Evolutionary conservation across 2,888 invertebrate genomes (phyloP).

Genomic region (Torymus tubicola): DNA sequence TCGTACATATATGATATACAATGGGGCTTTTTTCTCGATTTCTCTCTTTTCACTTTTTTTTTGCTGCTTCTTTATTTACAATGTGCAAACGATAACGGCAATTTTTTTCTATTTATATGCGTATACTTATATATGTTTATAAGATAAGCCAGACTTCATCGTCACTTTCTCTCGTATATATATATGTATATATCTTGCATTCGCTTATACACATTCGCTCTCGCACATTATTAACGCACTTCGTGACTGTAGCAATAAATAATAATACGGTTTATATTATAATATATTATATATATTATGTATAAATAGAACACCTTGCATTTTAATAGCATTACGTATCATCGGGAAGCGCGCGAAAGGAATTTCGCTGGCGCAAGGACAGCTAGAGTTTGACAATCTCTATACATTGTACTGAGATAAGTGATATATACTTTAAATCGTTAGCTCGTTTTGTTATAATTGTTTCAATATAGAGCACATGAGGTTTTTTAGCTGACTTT

Average conservation of each 20-base stretch:
- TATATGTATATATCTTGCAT: too few relatives aligned
- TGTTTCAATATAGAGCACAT: too few relatives aligned
- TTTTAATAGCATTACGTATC: neutral
- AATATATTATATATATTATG: neutral
- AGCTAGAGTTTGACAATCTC: neutral
- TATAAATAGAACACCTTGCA: slow-evolving; percentile 37
- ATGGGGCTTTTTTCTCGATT: too few relatives aligned
- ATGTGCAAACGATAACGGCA: neutral
- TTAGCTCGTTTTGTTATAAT: too few relatives aligned
- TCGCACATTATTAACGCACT: too few relatives aligned
- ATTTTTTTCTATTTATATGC: too few relatives aligned
- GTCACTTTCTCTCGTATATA: too few relatives aligned
- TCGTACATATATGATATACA: too few relatives aligned
- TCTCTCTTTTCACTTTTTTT: too few relatives aligned
- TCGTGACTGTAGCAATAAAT: slow-evolving; percentile 28
- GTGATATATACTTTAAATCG: neutral
- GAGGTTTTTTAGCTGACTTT: neutral
- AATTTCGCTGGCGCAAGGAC: slow-evolving; percentile 13
- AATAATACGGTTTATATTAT: slow-evolving; percentile 15
- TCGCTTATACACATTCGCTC: too few relatives aligned
- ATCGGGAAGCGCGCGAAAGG: slow-evolving; percentile 8
- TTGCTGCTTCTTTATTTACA: neutral
- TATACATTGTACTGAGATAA: neutral
- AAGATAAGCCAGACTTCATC: too few relatives aligned
- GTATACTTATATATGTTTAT: neutral